Percentiles rank a stretch among this genome's conserved stretches.
phyloP scores from a whole-genome alignment of 1,140 invertebrate genomes.

The Dryas iulia region DNA sequence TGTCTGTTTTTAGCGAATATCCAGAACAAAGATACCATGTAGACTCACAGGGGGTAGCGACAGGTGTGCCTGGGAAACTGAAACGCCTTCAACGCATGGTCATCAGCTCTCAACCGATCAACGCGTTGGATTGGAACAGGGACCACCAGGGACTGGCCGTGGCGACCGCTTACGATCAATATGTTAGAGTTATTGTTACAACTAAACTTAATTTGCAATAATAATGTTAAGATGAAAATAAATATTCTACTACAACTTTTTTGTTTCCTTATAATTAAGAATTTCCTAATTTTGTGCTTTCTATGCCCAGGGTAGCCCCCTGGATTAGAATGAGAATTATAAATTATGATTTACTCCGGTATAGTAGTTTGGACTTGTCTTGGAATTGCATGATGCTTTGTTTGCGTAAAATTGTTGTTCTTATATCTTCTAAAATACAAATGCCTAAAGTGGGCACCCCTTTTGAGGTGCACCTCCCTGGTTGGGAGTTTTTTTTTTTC shows the following conservation, averaged over 20 bases:
- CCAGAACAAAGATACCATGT: constrained; percentile 87
- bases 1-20: constrained; percentile 85
- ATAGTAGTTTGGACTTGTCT: too few species aligned
- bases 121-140: constrained; percentile 93
- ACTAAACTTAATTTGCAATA: constrained; percentile 91
- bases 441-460: too few species aligned
- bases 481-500: too few species aligned
- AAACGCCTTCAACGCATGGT: constrained; percentile 89
- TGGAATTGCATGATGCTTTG: too few species aligned
- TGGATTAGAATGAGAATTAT: too few species aligned
- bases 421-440: too few species aligned
- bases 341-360: too few species aligned
- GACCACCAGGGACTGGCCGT: constrained; percentile 94
- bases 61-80: constrained; percentile 89
- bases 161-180: constrained; percentile 96
- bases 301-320: too few species aligned
- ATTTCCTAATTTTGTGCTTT: too few species aligned
- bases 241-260: too few species aligned
- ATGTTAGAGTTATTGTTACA: constrained; percentile 91
- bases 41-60: constrained; percentile 84
- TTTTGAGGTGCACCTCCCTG: too few species aligned
- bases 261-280: neutral
- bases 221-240: neutral
- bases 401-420: too few species aligned
- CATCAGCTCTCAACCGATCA: constrained; percentile 93